Percentiles rank a stretch among this genome's conserved stretches.
These are phyloP conservation scores for Drosophila demipolita DNA, from an alignment of 2,888 invertebrate genomes.

Conservation along the genomic window DNA sequence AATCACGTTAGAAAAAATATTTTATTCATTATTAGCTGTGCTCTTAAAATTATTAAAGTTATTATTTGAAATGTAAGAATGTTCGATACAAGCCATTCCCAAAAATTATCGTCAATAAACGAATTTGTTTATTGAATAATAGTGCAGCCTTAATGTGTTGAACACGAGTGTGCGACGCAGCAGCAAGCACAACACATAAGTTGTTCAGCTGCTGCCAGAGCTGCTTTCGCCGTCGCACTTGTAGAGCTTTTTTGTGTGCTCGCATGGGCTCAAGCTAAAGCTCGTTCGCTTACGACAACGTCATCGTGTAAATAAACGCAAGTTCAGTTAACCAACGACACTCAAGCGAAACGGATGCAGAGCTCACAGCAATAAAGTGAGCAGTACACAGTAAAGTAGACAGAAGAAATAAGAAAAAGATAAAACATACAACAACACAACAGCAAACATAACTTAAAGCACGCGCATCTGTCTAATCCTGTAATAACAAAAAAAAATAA, in stretches of 20 bases:
- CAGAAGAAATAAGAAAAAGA: conserved; percentile 51
- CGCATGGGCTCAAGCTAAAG: conserved; percentile 47
- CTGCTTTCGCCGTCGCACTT: conserved; percentile 51
- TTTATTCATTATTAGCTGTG: not conserved
- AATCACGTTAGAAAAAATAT: not conserved
- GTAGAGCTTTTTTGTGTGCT: conserved; percentile 53
- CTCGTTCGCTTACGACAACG: conserved; percentile 44
- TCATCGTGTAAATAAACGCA: conserved; percentile 64
- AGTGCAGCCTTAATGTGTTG: conserved; percentile 5
- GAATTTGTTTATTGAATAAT: not conserved
- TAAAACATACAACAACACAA: conserved; percentile 17
- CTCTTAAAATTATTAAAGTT: not conserved
- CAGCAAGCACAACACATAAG: conserved; percentile 46
- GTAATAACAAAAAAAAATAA: conserved; percentile 13
- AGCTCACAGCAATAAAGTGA: conserved; percentile 45
- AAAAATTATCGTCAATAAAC: not conserved
- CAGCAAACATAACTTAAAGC: conserved; percentile 17
- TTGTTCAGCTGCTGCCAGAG: conserved; percentile 36
- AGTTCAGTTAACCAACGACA: conserved; percentile 79
- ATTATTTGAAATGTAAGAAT: not conserved
- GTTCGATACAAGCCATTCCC: not conserved
- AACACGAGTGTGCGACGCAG: conserved; percentile 27
- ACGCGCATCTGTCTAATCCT: conserved; percentile 28
- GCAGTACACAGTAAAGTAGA: conserved; percentile 45
- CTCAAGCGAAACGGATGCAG: conserved; percentile 74